Evolutionary conservation across 2,888 invertebrate species (phyloP).

Genomic region (Lottia scabra): DNA sequence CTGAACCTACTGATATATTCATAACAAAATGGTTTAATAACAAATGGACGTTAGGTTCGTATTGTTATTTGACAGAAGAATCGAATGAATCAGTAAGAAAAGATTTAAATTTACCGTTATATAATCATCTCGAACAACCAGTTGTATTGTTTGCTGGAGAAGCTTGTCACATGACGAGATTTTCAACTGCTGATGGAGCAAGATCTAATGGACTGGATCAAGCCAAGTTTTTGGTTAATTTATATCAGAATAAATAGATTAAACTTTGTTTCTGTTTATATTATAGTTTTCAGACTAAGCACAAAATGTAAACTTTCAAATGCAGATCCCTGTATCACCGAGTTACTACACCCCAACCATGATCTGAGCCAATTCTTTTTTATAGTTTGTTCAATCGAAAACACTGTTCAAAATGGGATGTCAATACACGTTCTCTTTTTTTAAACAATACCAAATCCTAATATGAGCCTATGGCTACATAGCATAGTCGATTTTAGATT

Average conservation of each 20-base stretch:
- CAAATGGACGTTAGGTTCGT: constrained; percentile 81
- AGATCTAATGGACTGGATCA: constrained; percentile 78
- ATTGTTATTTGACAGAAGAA: constrained; percentile 73
- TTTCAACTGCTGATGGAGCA: constrained; percentile 85
- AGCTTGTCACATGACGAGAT: constrained; percentile 82
- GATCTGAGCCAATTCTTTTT: too few species aligned
- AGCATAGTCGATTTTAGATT: too few species aligned
- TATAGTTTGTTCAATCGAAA: too few species aligned
- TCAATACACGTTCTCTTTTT: too few species aligned
- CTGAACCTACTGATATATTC: constrained; percentile 77
- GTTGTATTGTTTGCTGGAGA: constrained; percentile 85
- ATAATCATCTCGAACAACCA: constrained; percentile 68
- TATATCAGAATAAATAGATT: background rate
- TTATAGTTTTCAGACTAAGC: too few species aligned
- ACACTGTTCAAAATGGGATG: too few species aligned
- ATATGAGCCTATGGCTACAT: too few species aligned
- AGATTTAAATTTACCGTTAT: constrained; percentile 50
- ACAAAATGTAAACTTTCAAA: too few species aligned
- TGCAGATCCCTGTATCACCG: too few species aligned
- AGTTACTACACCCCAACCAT: too few species aligned
- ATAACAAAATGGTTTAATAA: constrained; percentile 79
- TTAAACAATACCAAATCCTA: too few species aligned
- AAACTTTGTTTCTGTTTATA: too few species aligned
- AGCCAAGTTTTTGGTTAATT: background rate
- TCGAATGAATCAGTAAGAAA: constrained; percentile 33